These are phyloP conservation scores for Caloenas nicobarica DNA, from an alignment of 2,113 vertebrate species.

Conservation along the genomic window DNA sequence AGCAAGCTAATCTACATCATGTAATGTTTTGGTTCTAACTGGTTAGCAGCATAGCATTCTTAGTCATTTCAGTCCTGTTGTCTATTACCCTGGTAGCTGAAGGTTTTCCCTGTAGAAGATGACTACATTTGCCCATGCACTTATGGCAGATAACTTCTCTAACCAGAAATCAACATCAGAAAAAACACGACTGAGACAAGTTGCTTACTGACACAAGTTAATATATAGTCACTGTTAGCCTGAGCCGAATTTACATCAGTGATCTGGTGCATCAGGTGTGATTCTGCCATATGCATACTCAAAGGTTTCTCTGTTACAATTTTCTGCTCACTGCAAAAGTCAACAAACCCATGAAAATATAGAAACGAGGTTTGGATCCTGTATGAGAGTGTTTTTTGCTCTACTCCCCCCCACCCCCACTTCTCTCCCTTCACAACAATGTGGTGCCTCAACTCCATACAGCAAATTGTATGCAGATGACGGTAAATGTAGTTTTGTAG, in stretches of 20 bases:
- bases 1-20: not conserved
- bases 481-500: not conserved
- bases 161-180: not conserved
- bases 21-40: not conserved
- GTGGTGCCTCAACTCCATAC: not conserved
- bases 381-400: fast-evolving
- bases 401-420: not conserved
- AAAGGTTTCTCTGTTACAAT: not conserved
- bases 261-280: not conserved
- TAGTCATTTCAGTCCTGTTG: not conserved
- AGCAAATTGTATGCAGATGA: conserved; percentile 11
- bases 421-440: not conserved
- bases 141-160: not conserved
- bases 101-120: not conserved
- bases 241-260: not conserved
- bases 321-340: not conserved
- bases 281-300: not conserved
- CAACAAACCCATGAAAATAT: not conserved
- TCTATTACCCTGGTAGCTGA: not conserved
- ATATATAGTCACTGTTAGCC: not conserved
- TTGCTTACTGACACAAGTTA: not conserved
- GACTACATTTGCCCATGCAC: not conserved
- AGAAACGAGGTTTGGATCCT: not conserved
- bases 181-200: not conserved
- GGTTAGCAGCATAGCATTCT: not conserved